Evolutionary conservation across 2,888 invertebrate species (phyloP), one percentile per base, ranked within the genome.

Genomic region (Tricholauxania praeusta): DNA sequence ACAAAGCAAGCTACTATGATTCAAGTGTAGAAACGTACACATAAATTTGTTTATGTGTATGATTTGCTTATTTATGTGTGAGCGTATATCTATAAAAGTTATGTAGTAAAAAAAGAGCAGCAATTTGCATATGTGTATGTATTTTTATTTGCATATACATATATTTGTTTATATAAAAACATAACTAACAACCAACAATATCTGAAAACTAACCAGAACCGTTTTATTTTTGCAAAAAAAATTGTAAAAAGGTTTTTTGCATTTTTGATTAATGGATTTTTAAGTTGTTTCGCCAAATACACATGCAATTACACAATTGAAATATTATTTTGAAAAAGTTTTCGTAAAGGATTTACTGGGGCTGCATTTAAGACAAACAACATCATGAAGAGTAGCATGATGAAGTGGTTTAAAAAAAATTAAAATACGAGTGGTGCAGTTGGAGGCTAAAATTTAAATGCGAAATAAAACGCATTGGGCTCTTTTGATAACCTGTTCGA

Each of bases 211-310:
- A 52, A 66, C 49, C 12, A 19, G 22, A 66, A 32, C 22, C 22
- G 22, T 39, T 39, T 39, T 8, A 10, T 39, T 6, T 39, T 39
- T 39, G 10, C 39, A 39, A 7, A 39, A 32, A 32, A 39, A 28
- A 4, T 28, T 3, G 28, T 28, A 28, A 28, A 28, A 28, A 28
- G 4, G 28, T 39, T 39, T 39, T 39, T 39, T 39, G 39, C 57
- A 49, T 53, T 62, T 22, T 22, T 55, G 17, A 72, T 62, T 52
- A 75, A 75, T 74, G 55, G 72, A 68, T 72, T 72, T 51, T 65
- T 71, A 70, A 73, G 55, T 70, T 60, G 17, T 39, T 39, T 39
- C 10, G 1, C 39, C 10, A 39, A 39, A 39, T 1, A 10, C 39
- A 39, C 10, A 39, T 0, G 10, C 39, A 39, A 4, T 28, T 28